A percentile compares a stretch with the other conserved stretches of the same genome.
These are phyloP conservation scores for Pavo muticus DNA, from an alignment of 2,113 vertebrate species.

Conservation along the genomic window DNA sequence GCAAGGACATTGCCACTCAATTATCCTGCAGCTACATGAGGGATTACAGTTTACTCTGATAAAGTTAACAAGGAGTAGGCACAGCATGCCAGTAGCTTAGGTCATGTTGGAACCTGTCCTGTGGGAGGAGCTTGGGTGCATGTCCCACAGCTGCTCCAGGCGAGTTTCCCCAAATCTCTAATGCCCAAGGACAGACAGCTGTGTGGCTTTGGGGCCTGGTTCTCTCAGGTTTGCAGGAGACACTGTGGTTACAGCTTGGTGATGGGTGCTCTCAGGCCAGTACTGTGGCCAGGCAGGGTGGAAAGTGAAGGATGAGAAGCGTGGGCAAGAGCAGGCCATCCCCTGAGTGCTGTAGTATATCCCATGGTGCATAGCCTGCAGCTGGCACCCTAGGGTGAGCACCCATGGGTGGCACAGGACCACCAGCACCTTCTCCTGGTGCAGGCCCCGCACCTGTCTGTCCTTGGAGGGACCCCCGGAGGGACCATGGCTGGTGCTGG, in stretches of 20 bases:
- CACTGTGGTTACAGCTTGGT: neutral
- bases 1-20: rapidly evolving
- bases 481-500: neutral
- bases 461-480: neutral
- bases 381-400: neutral
- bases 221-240: neutral
- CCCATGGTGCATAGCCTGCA: neutral
- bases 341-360: neutral
- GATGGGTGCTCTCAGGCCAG: neutral
- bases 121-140: rapidly evolving
- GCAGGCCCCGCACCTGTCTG: neutral
- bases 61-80: neutral
- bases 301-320: neutral
- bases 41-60: neutral
- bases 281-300: neutral
- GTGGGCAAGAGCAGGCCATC: neutral
- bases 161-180: neutral
- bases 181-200: neutral
- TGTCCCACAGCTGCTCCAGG: neutral
- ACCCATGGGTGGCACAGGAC: neutral
- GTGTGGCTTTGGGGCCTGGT: neutral
- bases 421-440: neutral
- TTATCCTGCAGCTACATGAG: neutral
- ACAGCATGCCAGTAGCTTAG: rapidly evolving
- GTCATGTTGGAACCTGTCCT: neutral